Evolutionary conservation across 2,888 invertebrate genomes (phyloP).

Genomic region (Nesidiocoris tenuis): DNA sequence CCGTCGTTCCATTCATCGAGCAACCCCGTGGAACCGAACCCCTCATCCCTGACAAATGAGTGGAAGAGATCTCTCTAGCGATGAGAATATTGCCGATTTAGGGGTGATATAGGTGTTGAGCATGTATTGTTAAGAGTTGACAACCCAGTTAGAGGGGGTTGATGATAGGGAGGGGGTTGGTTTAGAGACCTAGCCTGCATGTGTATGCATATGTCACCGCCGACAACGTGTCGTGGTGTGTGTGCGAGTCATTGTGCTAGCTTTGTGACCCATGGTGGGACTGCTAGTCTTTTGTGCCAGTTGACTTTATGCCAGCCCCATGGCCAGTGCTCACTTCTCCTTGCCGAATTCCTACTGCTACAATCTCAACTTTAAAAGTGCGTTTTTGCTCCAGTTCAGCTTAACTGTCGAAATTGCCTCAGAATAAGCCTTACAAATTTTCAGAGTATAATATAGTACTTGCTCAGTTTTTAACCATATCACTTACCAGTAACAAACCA

Average conservation of each 20-base stretch:
- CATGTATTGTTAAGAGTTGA: constrained; percentile 41
- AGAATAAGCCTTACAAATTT: too few species aligned
- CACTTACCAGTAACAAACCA: too few species aligned
- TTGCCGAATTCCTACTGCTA: constrained; percentile 36
- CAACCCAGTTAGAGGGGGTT: constrained; percentile 7
- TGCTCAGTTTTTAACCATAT: too few species aligned
- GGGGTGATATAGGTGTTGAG: constrained; percentile 42
- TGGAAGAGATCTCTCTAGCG: constrained; percentile 23
- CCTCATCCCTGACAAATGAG: constrained; percentile 21
- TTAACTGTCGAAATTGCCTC: too few species aligned
- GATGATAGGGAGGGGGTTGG: constrained; percentile 25
- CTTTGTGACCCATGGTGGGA: constrained; percentile 21
- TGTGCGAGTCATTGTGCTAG: constrained; percentile 2
- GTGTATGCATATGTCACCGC: not conserved
- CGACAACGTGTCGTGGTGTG: not conserved
- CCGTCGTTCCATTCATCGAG: not conserved
- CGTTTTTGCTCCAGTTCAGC: too few species aligned
- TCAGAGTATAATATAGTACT: too few species aligned
- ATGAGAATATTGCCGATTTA: constrained; percentile 19
- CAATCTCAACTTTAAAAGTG: constrained; percentile 28
- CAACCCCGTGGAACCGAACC: not conserved
- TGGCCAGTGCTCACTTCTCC: constrained; percentile 38
- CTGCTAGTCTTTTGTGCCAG: constrained; percentile 31
- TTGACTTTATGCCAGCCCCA: constrained; percentile 42
- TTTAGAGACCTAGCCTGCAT: constrained; percentile 1